phyloP scores from a whole-genome alignment of 2,888 invertebrate genomes.

The Ophion ventricosus region DNA sequence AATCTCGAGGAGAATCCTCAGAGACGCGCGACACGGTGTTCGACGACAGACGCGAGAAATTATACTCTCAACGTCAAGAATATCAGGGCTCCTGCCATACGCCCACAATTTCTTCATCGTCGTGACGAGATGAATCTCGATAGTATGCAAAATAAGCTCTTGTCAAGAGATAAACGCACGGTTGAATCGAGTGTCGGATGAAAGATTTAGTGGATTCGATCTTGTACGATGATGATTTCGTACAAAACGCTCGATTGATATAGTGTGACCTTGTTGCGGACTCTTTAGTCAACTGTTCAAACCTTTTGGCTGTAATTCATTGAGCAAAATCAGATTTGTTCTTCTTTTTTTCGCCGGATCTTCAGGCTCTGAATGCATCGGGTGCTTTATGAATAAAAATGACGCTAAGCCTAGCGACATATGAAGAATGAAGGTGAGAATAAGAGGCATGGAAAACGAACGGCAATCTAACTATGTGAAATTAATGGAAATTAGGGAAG shows the following conservation, averaged over 20 bases:
- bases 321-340: too few relatives aligned
- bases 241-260: too few relatives aligned
- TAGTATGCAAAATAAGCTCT: neutral
- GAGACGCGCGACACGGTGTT: slow-evolving; percentile 23
- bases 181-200: neutral
- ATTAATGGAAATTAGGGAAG: too few relatives aligned
- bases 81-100: slow-evolving; percentile 6
- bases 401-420: too few relatives aligned
- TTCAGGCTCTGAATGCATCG: neutral
- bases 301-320: too few relatives aligned
- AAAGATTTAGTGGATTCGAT: neutral
- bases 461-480: too few relatives aligned
- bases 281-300: too few relatives aligned
- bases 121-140: slow-evolving; percentile 21
- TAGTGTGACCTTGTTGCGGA: too few relatives aligned
- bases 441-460: too few relatives aligned
- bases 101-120: slow-evolving; percentile 19
- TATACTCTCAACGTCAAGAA: slow-evolving; percentile 15
- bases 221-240: neutral
- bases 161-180: slow-evolving; percentile 3
- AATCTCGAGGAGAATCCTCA: slow-evolving; percentile 25
- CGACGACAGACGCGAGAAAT: slow-evolving; percentile 41
- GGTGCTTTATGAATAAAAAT: too few relatives aligned
- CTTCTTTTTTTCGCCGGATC: too few relatives aligned
- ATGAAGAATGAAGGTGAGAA: too few relatives aligned